Evolutionary conservation across 2,888 invertebrate genomes (phyloP), one percentile per base, ranked within the genome.

Genomic region (Mystacides longicornis): DNA sequence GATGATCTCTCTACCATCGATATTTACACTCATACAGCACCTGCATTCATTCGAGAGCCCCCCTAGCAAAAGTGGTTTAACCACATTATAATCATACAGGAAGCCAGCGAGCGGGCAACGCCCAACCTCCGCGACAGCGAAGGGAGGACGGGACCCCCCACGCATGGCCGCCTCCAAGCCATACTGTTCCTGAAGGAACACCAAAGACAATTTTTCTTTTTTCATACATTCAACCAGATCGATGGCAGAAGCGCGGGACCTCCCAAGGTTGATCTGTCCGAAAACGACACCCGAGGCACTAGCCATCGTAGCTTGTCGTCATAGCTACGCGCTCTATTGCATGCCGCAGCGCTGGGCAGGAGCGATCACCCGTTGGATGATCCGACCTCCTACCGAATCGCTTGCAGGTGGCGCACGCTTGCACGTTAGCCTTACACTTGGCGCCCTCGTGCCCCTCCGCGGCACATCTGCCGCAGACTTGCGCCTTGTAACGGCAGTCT

Each of bases 181-280:
- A 11, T 37, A 33, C 21, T 50, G 50, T 14, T 50, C 50, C 50
- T 37, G 50, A 4, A 50, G n/a, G 31, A 33, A 20, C 11, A 50
- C 2, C 2, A 37, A 14, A 5, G 27, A 19, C 1, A 50, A 4
- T 4, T 14, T 14, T 2, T 20, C 4, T 3, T 20, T 20, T 14
- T 9, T 3, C 7, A 50, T 50, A 1, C 11, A 18, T 4, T 21
- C 11, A 7, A 1, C 11, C n/a, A 20, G 9, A 18, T 50, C 50
- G 37, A 50, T 18, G 1, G 50, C 33, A 1, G 50, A 18, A 9
- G 33, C 37, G 9, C 37, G 19, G 4, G 50, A 33, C 2, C 16
- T 7, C 2, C 33, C 33, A 7, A 50, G 50, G 20, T 50, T 50
- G 1, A 50, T 14, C 37, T 50, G 50, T 9, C 50, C 50, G 2